These are phyloP conservation scores for Semicossyphus pulcher DNA, from an alignment of 2,113 vertebrate species.

Conservation along the genomic window DNA sequence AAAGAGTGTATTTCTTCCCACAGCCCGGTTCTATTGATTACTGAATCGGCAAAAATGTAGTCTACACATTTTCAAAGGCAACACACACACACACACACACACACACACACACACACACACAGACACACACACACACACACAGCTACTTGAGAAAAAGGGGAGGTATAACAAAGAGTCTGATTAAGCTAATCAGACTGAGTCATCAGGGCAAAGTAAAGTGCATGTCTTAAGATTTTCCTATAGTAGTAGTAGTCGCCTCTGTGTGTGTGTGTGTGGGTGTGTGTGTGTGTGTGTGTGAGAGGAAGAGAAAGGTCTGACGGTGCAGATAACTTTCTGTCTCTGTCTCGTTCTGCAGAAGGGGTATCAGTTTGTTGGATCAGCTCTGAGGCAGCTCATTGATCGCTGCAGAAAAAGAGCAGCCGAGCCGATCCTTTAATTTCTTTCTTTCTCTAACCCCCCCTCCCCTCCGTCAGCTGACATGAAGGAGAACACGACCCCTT, in stretches of 20 bases:
- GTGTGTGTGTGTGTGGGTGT: constrained; percentile 2
- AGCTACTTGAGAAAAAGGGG: neutral
- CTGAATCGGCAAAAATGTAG: constrained; percentile 6
- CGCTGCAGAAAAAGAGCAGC: constrained; percentile 2
- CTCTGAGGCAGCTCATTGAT: constrained; percentile 24
- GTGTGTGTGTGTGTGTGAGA: neutral
- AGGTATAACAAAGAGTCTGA: neutral
- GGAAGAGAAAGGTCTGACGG: constrained; percentile 27
- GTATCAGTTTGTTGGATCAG: constrained; percentile 17
- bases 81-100: neutral
- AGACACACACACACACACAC: neutral
- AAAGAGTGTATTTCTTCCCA: too few species aligned
- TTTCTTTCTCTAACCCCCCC: neutral
- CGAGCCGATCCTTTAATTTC: neutral
- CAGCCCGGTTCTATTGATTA: constrained; percentile 11
- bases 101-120: neutral
- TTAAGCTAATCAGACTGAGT: constrained; percentile 1
- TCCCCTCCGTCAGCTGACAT: neutral
- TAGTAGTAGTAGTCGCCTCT: neutral
- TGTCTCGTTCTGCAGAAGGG: neutral
- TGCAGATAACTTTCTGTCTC: constrained; percentile 36
- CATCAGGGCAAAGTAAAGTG: neutral
- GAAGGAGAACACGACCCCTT: neutral
- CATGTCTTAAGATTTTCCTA: neutral
- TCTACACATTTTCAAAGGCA: constrained; percentile 8